phyloP scores from a whole-genome alignment of 2,113 vertebrate genomes.

The Heterotis niloticus region DNA sequence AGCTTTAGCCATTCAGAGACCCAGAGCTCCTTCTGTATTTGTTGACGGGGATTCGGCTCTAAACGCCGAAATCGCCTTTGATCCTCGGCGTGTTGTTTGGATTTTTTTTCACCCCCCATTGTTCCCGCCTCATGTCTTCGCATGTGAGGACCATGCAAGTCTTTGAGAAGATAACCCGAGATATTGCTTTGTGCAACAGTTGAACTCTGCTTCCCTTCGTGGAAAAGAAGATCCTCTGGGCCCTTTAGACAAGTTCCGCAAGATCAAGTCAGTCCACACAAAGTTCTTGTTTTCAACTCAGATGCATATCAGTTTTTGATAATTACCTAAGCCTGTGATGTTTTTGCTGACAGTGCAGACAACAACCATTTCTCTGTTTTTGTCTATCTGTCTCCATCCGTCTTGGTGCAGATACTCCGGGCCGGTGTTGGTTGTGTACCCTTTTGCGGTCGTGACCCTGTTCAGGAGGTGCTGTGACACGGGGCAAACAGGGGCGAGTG shows the following conservation, averaged over 20 bases:
- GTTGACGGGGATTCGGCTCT: not conserved
- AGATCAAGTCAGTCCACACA: not conserved
- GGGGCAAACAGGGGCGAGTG: not conserved
- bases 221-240: not conserved
- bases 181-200: not conserved
- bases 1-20: not conserved
- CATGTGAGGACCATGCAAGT: not conserved
- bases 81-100: not conserved
- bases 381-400: not conserved
- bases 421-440: not conserved
- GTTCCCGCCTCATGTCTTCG: no score
- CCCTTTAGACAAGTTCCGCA: no score
- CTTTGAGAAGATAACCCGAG: not conserved
- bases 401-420: not conserved
- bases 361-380: not conserved
- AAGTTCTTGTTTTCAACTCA: not conserved
- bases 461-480: not conserved
- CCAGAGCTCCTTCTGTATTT: not conserved
- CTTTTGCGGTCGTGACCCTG: constrained; percentile 2
- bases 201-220: not conserved
- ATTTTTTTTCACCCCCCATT: not conserved
- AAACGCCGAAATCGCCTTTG: not conserved
- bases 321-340: not conserved
- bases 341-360: not conserved
- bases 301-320: not conserved